Evolutionary conservation across 2,888 invertebrate genomes (phyloP).

Genomic region (Apodemia duryi): DNA sequence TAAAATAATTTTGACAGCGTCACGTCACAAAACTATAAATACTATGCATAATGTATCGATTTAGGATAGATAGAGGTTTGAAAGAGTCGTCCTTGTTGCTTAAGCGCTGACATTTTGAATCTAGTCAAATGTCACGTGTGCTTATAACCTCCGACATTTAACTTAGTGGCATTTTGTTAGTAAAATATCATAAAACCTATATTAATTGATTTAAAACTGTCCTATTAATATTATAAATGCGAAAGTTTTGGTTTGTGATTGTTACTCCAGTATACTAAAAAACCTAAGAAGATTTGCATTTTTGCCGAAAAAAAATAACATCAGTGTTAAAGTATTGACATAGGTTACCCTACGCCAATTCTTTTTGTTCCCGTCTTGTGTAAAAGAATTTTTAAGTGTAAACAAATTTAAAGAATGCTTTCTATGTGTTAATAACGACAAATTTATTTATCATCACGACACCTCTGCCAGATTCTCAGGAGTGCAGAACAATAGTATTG

Average conservation of each 20-base stretch:
- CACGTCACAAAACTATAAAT: constrained; percentile 63
- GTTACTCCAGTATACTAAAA: too few species aligned
- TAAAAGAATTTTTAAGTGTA: too few species aligned
- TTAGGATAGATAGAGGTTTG: constrained; percentile 63
- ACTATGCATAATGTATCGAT: constrained; percentile 67
- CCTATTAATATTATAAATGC: background rate
- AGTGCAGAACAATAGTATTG: background rate
- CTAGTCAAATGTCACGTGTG: constrained; percentile 75
- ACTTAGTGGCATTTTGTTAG: constrained; percentile 61
- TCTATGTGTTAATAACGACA: background rate
- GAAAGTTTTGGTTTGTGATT: background rate
- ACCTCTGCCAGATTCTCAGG: background rate
- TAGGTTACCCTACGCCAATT: too few species aligned
- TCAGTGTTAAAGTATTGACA: too few species aligned
- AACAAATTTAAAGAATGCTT: too few species aligned
- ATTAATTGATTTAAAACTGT: constrained; percentile 16
- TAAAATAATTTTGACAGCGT: too few species aligned
- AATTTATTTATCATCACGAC: background rate
- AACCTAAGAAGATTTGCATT: too few species aligned
- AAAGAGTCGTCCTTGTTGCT: constrained; percentile 78
- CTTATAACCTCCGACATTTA: constrained; percentile 72
- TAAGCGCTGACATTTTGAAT: constrained; percentile 73
- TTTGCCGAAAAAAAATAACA: too few species aligned
- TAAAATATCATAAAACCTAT: constrained; percentile 41
- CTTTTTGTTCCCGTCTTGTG: too few species aligned